A percentile compares a stretch with the other conserved stretches of the same genome.
Evolutionary conservation across 1,140 invertebrate species (phyloP).

Genomic region (Dreissena polymorpha): DNA sequence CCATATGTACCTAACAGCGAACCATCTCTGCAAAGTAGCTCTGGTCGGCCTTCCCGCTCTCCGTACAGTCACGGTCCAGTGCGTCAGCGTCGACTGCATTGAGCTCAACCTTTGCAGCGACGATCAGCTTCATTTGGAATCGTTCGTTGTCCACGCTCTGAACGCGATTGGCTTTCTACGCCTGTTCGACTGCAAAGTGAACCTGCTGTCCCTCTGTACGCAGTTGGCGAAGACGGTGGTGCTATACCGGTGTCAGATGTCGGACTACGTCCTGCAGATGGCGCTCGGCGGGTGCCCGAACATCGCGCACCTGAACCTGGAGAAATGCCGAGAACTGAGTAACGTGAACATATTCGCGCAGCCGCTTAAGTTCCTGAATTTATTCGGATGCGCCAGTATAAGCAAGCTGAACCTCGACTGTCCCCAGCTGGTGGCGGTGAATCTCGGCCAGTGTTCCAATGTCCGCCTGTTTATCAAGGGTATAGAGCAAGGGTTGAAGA

Average conservation of each 20-base stretch:
- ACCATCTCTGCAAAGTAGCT: slow-evolving; percentile 74
- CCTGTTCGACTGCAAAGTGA: slow-evolving; percentile 75
- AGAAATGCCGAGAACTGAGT: slow-evolving; percentile 71
- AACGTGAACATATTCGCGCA: slow-evolving; percentile 63
- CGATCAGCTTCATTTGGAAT: slow-evolving; percentile 72
- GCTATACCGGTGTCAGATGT: slow-evolving; percentile 73
- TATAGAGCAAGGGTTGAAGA: slow-evolving; percentile 62
- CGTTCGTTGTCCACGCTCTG: slow-evolving; percentile 73
- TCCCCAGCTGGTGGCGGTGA: slow-evolving; percentile 70
- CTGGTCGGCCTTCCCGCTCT: slow-evolving; percentile 71
- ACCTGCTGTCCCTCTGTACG: slow-evolving; percentile 69
- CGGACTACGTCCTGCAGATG: slow-evolving; percentile 74
- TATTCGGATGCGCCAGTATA: slow-evolving; percentile 72
- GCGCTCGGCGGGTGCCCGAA: slow-evolving; percentile 72
- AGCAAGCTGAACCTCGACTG: slow-evolving; percentile 66
- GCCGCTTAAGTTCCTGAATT: slow-evolving; percentile 71
- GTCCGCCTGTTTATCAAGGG: slow-evolving; percentile 65
- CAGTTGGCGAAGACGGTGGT: slow-evolving; percentile 73
- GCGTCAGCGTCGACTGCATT: slow-evolving; percentile 73
- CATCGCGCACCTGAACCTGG: slow-evolving; percentile 72
- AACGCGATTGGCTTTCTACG: slow-evolving; percentile 73
- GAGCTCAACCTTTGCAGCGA: slow-evolving; percentile 75
- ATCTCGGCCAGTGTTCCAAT: slow-evolving; percentile 73
- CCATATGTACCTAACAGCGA: slow-evolving; percentile 75
- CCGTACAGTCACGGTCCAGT: slow-evolving; percentile 72